Conservation (phyloP, 2,797 vertebrate genomes). For the Scolopax rusticola region DNA sequence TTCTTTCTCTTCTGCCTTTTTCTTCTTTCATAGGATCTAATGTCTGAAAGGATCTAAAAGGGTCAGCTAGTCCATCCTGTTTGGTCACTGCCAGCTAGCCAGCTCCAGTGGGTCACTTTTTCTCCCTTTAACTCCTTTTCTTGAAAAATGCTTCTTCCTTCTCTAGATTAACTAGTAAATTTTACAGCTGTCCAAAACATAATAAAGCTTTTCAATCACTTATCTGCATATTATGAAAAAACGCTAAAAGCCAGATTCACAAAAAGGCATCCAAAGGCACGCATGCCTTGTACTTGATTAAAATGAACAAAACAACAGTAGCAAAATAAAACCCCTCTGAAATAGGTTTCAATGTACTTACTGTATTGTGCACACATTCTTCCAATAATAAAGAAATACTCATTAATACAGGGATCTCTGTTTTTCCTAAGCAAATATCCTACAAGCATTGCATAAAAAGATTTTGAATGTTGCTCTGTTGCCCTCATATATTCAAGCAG, state of each 20-base stretch:
- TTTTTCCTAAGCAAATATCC: constrained; percentile 3
- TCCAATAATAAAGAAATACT: background rate
- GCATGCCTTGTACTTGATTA: background rate
- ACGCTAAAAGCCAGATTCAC: background rate
- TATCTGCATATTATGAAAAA: background rate
- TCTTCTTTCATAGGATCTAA: background rate
- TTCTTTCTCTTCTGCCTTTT: background rate
- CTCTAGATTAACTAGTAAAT: background rate
- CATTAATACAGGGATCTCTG: background rate
- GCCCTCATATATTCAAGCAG: constrained; percentile 27
- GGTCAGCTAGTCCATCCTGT: background rate
- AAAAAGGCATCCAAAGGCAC: background rate
- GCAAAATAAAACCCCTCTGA: background rate
- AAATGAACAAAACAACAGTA: background rate
- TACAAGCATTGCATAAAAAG: background rate
- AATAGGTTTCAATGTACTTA: background rate
- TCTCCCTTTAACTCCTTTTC: background rate
- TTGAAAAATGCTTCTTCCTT: background rate
- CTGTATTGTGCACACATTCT: background rate
- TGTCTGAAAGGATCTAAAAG: background rate
- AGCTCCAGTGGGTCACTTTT: background rate
- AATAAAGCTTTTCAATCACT: background rate
- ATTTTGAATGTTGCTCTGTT: background rate
- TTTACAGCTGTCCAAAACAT: background rate
- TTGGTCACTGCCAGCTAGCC: background rate